phyloP scores from a whole-genome alignment of 2,113 vertebrate genomes.

The Australoheros scitulus region DNA sequence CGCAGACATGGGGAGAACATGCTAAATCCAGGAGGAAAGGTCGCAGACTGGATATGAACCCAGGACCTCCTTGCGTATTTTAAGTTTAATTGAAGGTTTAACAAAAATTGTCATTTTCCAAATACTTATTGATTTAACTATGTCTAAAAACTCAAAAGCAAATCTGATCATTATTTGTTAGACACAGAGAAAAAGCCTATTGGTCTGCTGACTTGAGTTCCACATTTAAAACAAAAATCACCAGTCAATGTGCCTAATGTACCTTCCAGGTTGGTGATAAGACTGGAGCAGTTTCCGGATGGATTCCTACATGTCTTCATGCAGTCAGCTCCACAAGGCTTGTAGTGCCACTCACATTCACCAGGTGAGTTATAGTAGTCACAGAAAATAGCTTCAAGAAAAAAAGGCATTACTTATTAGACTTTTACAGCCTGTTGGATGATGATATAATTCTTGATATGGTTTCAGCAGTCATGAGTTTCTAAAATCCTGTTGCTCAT shows the following conservation, averaged over 20 bases:
- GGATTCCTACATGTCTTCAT: conserved; percentile 92
- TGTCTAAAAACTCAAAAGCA: not conserved
- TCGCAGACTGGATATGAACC: too few species aligned
- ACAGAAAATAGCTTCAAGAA: conserved; percentile 89
- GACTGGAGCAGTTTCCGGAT: conserved; percentile 82
- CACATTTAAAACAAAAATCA: not conserved
- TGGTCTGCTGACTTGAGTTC: not conserved
- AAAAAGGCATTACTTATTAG: not conserved
- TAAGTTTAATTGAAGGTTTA: too few species aligned
- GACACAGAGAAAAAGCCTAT: not conserved
- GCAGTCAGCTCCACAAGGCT: conserved; percentile 88
- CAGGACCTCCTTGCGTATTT: too few species aligned
- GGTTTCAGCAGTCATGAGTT: not conserved
- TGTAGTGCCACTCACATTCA: conserved; percentile 93
- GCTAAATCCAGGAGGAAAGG: too few species aligned
- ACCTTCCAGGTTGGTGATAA: conserved; percentile 89
- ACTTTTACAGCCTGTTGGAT: not conserved
- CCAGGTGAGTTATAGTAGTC: conserved; percentile 90
- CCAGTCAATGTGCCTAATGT: not conserved
- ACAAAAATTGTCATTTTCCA: not conserved
- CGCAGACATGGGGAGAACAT: too few species aligned
- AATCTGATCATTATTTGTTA: not conserved
- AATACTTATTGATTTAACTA: not conserved
- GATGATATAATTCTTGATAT: not conserved
- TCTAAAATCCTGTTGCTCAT: not conserved